Evolutionary conservation across 2,113 vertebrate genomes (phyloP).

Genomic region (Zosterops japonicus): DNA sequence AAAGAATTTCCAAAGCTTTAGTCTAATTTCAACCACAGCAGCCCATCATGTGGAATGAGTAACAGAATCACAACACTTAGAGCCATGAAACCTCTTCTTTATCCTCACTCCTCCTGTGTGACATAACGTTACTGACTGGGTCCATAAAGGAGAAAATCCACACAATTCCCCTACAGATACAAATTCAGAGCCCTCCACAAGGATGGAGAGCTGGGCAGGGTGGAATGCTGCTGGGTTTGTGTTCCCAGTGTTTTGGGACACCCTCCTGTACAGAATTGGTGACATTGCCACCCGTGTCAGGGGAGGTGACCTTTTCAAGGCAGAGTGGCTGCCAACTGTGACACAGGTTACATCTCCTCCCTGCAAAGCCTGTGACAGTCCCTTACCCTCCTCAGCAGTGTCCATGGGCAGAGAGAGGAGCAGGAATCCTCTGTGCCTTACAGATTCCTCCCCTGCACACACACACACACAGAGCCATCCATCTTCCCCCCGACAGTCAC

Average conservation of each 20-base stretch:
- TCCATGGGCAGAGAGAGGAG: background rate
- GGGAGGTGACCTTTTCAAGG: constrained; percentile 61
- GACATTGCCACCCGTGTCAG: background rate
- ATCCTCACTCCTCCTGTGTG: background rate
- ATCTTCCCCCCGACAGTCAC: background rate
- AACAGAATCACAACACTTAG: background rate
- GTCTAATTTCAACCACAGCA: background rate
- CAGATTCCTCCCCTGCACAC: background rate
- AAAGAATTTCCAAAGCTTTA: background rate
- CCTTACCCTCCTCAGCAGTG: constrained; percentile 22
- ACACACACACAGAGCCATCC: background rate
- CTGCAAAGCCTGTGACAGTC: background rate
- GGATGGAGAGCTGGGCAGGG: background rate
- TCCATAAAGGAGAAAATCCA: background rate
- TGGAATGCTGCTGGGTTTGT: no score
- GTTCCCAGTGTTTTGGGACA: background rate
- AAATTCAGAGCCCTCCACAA: background rate
- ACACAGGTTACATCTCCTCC: background rate
- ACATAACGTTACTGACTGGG: background rate
- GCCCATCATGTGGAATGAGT: background rate
- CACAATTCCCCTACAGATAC: background rate
- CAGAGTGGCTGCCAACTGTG: background rate
- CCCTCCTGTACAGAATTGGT: background rate
- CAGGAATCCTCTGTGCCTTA: background rate
- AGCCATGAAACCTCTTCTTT: background rate